Base-by-base conservation (phyloP, 2,797 vertebrate genomes). In the Numenius phaeopus region DNA sequence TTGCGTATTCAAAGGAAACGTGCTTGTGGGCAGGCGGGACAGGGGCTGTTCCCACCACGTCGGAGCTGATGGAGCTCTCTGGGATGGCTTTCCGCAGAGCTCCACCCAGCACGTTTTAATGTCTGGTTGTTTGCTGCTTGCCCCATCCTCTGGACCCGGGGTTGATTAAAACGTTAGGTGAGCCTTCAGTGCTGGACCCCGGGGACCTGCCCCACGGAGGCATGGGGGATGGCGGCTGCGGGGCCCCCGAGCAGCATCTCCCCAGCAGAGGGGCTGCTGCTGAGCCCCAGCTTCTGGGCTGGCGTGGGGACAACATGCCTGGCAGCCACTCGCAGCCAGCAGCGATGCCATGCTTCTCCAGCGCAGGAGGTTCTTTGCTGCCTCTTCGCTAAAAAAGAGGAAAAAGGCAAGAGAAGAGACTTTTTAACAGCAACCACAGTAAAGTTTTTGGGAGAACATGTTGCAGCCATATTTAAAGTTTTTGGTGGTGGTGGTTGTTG, bases 391-490 rank as follows among this genome's bases (percentile, higher is more conserved):
- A 4, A 32, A 87, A 83, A 52, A 20, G n/a, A 75, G 49, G 64
- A 57, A 52, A 78, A 65, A 34, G 39, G 24, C 47, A 2, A 49
- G 47, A 49, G 23, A 49, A 46, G 61, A 64, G 44, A n/a, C 61
- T 54, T 70, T 80, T 55, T 39, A 79, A 82, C 65, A 50, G 37
- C 37, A 37, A 90, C 75, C 75, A 15, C 47, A 59, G 34, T 58
- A 34, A 83, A 96, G 67, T 83, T 94, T 94, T 94, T 96, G 80
- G 69, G 80, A 89, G 92, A 97, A 90, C 61, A 61, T 30, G 20
- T 72, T 78, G 77, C 85, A 69, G 85, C 73, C 94, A 93, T 96
- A 83, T 94, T 96, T 94, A 94, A 94, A 89, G 83, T 70, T 96
- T 96, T 94, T 96, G 82, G 32, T 94, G 87, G 0, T 94, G 70